These are phyloP conservation scores for Mormyrus lacerda DNA, from an alignment of 2,113 vertebrate species.

Conservation along the genomic window DNA sequence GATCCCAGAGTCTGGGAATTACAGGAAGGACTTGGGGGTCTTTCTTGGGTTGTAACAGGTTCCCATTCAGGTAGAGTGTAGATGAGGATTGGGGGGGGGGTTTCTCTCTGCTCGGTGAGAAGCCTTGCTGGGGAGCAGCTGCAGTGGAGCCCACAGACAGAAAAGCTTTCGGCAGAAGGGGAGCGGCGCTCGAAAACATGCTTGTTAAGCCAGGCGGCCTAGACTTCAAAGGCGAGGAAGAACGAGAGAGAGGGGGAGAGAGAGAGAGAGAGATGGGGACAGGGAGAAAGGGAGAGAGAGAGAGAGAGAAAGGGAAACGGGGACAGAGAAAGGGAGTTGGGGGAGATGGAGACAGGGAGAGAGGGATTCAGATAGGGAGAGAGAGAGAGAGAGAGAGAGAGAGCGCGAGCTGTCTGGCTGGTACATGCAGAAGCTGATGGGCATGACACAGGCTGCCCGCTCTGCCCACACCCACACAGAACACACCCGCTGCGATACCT, in stretches of 20 bases:
- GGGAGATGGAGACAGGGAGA: too few relatives aligned
- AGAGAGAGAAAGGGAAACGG: background rate
- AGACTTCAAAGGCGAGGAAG: background rate
- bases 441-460: background rate
- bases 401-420: background rate
- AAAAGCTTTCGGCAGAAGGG: background rate
- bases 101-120: background rate
- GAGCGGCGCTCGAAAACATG: background rate
- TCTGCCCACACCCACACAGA: background rate
- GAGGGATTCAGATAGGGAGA: background rate
- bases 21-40: background rate
- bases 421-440: background rate
- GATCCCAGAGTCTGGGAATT: background rate
- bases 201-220: slow-evolving; percentile 7
- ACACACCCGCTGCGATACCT: too few relatives aligned
- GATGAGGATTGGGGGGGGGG: background rate
- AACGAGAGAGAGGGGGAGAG: background rate
- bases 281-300: background rate
- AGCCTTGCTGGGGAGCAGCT: background rate
- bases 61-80: background rate
- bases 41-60: background rate
- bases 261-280: background rate
- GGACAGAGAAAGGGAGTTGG: too few relatives aligned
- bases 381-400: background rate
- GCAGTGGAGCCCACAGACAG: slow-evolving; percentile 4